Percentiles rank a stretch among this genome's conserved stretches.
Evolutionary conservation across 2,797 vertebrate genomes (phyloP).

Genomic region (Acipenser transmontanus): DNA sequence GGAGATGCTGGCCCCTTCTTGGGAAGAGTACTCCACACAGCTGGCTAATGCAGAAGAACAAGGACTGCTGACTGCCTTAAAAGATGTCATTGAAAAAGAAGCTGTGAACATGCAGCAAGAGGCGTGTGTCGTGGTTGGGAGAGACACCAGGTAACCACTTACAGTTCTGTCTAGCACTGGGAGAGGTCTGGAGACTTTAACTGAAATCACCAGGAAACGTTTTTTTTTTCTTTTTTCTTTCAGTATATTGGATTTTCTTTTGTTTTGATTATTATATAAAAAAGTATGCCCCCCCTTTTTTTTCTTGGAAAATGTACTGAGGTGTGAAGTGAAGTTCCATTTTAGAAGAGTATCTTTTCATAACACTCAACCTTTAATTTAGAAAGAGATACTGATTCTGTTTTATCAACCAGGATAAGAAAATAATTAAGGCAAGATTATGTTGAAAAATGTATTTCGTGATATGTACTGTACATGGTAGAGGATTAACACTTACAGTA

Average conservation of each 20-base stretch:
- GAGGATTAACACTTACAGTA: background rate
- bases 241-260: background rate
- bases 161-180: background rate
- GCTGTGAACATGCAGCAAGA: slow-evolving; percentile 61
- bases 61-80: slow-evolving; percentile 53
- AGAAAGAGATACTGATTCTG: too few relatives aligned
- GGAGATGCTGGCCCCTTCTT: slow-evolving; percentile 80
- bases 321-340: too few relatives aligned
- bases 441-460: too few relatives aligned
- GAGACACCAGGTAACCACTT: slow-evolving; percentile 79
- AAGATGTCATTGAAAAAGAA: slow-evolving; percentile 68
- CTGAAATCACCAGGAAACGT: background rate
- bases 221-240: background rate
- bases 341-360: too few relatives aligned
- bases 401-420: too few relatives aligned
- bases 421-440: too few relatives aligned
- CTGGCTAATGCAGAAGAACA: slow-evolving; percentile 82
- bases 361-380: too few relatives aligned
- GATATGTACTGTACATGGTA: background rate
- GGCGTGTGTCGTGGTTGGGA: slow-evolving; percentile 72
- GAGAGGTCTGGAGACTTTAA: background rate
- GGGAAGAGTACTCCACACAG: slow-evolving; percentile 82
- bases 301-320: too few relatives aligned
- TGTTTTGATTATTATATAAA: too few relatives aligned
- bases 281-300: too few relatives aligned